These are phyloP conservation scores for Periparus ater DNA, from an alignment of 2,797 vertebrate genomes.

Conservation along the genomic window DNA sequence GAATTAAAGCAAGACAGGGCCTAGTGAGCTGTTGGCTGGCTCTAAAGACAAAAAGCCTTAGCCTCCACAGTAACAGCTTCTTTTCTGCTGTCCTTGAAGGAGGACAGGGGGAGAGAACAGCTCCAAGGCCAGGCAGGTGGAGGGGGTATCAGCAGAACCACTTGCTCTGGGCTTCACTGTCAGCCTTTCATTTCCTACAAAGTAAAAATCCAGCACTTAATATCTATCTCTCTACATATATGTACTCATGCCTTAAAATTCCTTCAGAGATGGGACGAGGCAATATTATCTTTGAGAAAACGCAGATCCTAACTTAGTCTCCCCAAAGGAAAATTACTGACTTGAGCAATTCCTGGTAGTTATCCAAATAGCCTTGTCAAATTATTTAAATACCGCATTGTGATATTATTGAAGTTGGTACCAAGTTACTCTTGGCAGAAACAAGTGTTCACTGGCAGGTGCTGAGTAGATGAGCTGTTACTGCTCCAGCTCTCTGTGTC, in stretches of 20 bases:
- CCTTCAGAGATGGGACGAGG: slow-evolving; percentile 24
- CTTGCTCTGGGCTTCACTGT: not conserved
- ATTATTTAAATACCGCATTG: slow-evolving; percentile 81
- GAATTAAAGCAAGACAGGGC: not conserved
- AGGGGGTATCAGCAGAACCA: not conserved
- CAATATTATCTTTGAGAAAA: slow-evolving; percentile 68
- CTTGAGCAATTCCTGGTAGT: slow-evolving; percentile 70
- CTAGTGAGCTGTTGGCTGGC: not conserved
- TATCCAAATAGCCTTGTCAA: slow-evolving; percentile 78
- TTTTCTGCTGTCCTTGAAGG: not conserved
- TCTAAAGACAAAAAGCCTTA: not conserved
- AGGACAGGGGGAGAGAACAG: not conserved
- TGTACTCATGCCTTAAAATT: not conserved
- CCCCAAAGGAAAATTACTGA: slow-evolving; percentile 76
- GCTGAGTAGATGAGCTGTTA: slow-evolving; percentile 84
- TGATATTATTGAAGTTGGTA: slow-evolving; percentile 86
- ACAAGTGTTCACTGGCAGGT: slow-evolving; percentile 83
- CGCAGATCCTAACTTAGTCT: slow-evolving; percentile 45
- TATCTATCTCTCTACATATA: not conserved
- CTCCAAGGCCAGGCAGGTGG: not conserved
- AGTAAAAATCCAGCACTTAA: not conserved
- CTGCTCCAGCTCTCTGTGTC: slow-evolving; percentile 82
- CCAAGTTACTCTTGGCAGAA: slow-evolving; percentile 81
- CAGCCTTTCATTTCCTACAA: not conserved
- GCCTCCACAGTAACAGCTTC: not conserved